Percentiles rank a stretch among this genome's conserved stretches.
phyloP scores from a whole-genome alignment of 2,113 vertebrate species.

The Ophiodon elongatus region DNA sequence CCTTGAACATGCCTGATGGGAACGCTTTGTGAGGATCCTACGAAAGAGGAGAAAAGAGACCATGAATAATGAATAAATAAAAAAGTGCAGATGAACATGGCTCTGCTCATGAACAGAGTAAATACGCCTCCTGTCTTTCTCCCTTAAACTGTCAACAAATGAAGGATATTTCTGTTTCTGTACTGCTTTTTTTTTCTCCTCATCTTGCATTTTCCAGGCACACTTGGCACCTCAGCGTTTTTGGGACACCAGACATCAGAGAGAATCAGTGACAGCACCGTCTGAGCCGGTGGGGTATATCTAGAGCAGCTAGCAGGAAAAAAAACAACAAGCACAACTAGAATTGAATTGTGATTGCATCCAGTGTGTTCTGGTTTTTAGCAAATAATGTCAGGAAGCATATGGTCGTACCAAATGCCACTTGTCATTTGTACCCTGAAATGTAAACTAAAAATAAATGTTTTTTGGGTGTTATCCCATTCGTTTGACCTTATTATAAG shows the following conservation, averaged over 20 bases:
- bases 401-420: background rate
- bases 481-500: background rate
- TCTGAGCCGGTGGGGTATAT: constrained; percentile 31
- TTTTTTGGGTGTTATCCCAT: background rate
- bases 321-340: background rate
- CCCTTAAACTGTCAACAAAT: background rate
- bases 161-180: background rate
- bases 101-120: background rate
- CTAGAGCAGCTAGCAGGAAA: constrained; percentile 3
- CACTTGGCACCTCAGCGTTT: constrained; percentile 11
- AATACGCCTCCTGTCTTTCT: background rate
- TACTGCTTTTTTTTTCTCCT: background rate
- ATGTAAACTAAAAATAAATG: too few species aligned
- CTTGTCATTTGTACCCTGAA: too few species aligned
- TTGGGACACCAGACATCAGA: constrained; percentile 18
- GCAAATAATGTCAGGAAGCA: constrained; percentile 25
- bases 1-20: too few species aligned
- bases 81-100: background rate
- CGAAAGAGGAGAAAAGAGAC: background rate
- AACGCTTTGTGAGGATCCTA: background rate
- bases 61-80: background rate
- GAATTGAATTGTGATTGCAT: constrained; percentile 19
- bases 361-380: background rate
- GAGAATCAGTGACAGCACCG: constrained; percentile 16
- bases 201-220: background rate